Conservation (phyloP, 2,888 invertebrate genomes). For the Sarcophaga subvicina region DNA sequence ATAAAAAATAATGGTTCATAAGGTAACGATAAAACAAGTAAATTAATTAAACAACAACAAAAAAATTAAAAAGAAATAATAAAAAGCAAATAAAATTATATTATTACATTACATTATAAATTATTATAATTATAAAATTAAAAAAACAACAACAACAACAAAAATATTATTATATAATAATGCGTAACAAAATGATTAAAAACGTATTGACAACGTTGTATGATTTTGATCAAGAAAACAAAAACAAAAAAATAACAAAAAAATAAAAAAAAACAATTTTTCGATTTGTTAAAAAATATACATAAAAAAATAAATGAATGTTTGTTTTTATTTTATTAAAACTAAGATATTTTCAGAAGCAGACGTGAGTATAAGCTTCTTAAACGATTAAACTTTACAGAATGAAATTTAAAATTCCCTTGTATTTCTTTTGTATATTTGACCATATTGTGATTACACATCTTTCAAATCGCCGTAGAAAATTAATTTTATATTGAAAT, state of each 20-base stretch:
- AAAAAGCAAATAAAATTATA: slow-evolving; percentile 61
- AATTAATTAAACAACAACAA: slow-evolving; percentile 35
- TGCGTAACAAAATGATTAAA: slow-evolving; percentile 68
- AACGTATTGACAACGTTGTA: slow-evolving; percentile 81
- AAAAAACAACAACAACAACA: slow-evolving; percentile 47
- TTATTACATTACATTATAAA: slow-evolving; percentile 71
- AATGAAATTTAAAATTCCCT: too few species aligned
- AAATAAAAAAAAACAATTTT: slow-evolving; percentile 75
- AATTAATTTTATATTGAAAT: too few species aligned
- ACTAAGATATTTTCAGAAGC: not conserved
- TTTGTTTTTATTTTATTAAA: slow-evolving; percentile 50
- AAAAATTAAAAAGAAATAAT: slow-evolving; percentile 21
- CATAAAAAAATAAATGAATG: slow-evolving; percentile 67
- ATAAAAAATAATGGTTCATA: slow-evolving; percentile 67
- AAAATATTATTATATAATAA: slow-evolving; percentile 72
- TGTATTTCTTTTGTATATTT: too few species aligned
- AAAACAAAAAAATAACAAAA: slow-evolving; percentile 74
- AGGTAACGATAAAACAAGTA: slow-evolving; percentile 69
- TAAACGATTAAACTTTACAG: too few species aligned
- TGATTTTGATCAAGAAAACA: slow-evolving; percentile 81
- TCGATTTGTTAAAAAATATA: slow-evolving; percentile 77
- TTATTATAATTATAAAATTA: slow-evolving; percentile 67
- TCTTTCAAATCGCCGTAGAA: too few species aligned
- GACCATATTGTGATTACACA: too few species aligned
- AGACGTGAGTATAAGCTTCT: slow-evolving; percentile 20